Conservation (phyloP, 2,888 invertebrate genomes). For the Notodonta dromedarius region DNA sequence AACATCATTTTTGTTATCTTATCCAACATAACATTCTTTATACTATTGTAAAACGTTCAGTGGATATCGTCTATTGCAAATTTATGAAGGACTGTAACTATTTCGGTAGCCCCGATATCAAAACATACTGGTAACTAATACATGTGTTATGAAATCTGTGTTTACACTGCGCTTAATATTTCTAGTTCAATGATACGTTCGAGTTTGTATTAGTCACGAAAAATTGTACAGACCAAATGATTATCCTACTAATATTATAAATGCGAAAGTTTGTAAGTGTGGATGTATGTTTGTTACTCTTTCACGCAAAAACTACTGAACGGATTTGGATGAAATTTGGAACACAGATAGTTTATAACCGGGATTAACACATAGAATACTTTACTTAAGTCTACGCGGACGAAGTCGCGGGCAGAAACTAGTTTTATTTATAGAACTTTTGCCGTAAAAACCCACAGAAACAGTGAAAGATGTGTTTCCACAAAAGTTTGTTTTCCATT, state of each 20-base stretch:
- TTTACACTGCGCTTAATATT: constrained; percentile 33
- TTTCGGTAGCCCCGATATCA: constrained; percentile 30
- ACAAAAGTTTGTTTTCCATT: not conserved
- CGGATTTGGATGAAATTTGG: no score
- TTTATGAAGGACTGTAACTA: constrained; percentile 41
- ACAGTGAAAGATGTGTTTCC: not conserved
- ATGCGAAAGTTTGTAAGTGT: no score
- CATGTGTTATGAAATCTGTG: constrained; percentile 28
- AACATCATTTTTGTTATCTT: constrained; percentile 50
- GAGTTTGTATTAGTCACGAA: constrained; percentile 28
- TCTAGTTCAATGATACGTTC: constrained; percentile 24
- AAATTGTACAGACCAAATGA: constrained; percentile 14
- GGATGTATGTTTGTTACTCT: no score
- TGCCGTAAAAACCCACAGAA: constrained; percentile 2
- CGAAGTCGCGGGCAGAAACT: no score
- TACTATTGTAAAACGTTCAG: constrained; percentile 48
- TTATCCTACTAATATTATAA: no score
- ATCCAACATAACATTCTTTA: constrained; percentile 48
- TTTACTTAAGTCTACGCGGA: no score
- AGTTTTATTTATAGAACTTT: constrained; percentile 24
- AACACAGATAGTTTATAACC: no score
- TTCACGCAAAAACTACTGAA: no score
- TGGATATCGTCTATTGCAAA: constrained; percentile 41
- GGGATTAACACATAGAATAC: no score
- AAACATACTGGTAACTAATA: constrained; percentile 24